A percentile compares a stretch with the other conserved stretches of the same genome.
Conservation (phyloP, 2,888 invertebrate species). For the Smittia aterrima region DNA sequence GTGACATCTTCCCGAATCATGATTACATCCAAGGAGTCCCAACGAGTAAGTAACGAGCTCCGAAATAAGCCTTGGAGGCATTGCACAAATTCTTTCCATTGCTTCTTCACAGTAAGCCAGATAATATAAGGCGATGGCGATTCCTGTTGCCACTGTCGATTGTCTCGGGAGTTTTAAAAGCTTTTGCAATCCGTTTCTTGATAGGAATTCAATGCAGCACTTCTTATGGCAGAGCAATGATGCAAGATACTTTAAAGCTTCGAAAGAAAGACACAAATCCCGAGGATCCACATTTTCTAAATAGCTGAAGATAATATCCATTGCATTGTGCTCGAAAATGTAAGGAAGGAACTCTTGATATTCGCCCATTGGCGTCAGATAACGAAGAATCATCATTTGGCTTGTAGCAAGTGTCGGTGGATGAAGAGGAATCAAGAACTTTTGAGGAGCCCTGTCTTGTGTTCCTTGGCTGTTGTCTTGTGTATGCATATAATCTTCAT, state of each 20-base stretch:
- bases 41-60: constrained; percentile 85
- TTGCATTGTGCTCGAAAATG: constrained; percentile 89
- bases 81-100: constrained; percentile 90
- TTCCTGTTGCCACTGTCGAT: constrained; percentile 93
- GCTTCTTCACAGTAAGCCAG: constrained; percentile 96
- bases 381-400: constrained; percentile 89
- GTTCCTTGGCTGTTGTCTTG: background rate
- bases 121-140: constrained; percentile 94
- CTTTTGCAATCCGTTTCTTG: constrained; percentile 74
- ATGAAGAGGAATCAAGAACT: constrained; percentile 73
- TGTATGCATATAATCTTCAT: background rate
- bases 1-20: constrained; percentile 96
- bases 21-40: constrained; percentile 94
- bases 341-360: constrained; percentile 91
- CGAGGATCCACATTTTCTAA: constrained; percentile 83
- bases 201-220: constrained; percentile 94
- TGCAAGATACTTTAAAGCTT: constrained; percentile 92
- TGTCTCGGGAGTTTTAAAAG: constrained; percentile 87
- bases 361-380: constrained; percentile 95
- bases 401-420: constrained; percentile 86
- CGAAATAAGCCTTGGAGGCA: constrained; percentile 73
- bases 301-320: constrained; percentile 86
- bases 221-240: constrained; percentile 96
- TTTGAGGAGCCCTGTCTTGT: background rate
- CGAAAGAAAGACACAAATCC: constrained; percentile 92